Percentiles rank a stretch among this genome's conserved stretches.
These are phyloP conservation scores for Microcebus griseorufus DNA, from an alignment of 2,113 vertebrate species.

Conservation along the genomic window DNA sequence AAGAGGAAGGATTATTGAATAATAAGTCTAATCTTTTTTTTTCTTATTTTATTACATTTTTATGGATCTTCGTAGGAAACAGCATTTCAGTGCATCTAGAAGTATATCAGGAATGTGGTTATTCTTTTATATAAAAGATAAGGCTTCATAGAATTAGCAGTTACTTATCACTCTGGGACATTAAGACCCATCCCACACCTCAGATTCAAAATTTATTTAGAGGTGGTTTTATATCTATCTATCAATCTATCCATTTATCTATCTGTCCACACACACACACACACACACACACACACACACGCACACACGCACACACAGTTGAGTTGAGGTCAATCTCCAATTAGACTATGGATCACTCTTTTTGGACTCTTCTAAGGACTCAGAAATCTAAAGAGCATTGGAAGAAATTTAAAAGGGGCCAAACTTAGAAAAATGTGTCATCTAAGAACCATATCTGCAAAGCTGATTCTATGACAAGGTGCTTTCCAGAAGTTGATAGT, in stretches of 20 bases:
- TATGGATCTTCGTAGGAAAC: neutral
- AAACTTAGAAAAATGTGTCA: neutral
- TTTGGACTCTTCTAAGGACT: neutral
- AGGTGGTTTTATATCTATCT: neutral
- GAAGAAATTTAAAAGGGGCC: slow-evolving; percentile 33
- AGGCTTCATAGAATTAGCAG: neutral
- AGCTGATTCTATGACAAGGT: neutral
- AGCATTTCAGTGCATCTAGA: neutral
- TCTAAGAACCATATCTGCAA: neutral
- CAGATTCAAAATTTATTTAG: neutral
- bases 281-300: neutral
- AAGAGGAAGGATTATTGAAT: neutral
- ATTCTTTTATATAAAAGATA: neutral
- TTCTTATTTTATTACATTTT: neutral
- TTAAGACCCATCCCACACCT: neutral
- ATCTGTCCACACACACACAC: neutral
- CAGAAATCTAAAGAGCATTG: neutral
- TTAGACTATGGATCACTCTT: neutral
- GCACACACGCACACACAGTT: neutral
- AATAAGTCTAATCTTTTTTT: neutral
- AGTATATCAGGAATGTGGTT: neutral
- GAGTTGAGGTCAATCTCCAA: neutral
- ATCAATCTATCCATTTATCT: neutral
- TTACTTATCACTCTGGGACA: neutral
- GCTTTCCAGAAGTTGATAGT: neutral